Evolutionary conservation across 2,888 invertebrate genomes (phyloP).

Genomic region (Hyposoter dolosus): DNA sequence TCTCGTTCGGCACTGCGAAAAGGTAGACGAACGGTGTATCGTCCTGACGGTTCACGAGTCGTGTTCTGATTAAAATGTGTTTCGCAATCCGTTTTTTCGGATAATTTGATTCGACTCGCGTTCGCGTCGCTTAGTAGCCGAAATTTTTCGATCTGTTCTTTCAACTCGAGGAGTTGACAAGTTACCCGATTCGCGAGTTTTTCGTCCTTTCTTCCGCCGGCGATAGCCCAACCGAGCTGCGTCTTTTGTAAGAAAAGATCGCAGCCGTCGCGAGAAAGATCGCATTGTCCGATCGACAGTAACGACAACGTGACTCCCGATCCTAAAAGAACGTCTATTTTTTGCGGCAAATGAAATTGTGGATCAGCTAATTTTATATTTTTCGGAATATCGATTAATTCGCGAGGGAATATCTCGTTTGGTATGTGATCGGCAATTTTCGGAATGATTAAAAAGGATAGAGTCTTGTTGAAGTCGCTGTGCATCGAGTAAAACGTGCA

Average conservation of each 20-base stretch:
- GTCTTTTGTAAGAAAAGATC: constrained; percentile 24
- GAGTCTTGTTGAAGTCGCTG: not conserved
- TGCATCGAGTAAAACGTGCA: constrained; percentile 14
- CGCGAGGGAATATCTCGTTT: constrained; percentile 60
- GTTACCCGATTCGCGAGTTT: not conserved
- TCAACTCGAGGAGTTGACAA: not conserved
- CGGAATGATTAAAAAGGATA: constrained; percentile 54
- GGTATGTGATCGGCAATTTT: constrained; percentile 62
- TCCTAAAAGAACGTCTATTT: constrained; percentile 66
- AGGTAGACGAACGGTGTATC: not conserved
- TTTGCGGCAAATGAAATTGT: constrained; percentile 65
- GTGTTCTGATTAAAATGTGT: not conserved
- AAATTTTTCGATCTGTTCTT: not conserved
- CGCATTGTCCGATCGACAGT: constrained; percentile 57
- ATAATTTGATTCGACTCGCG: not conserved
- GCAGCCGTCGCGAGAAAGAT: constrained; percentile 44
- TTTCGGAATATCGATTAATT: constrained; percentile 58
- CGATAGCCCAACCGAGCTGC: constrained; percentile 64
- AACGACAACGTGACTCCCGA: constrained; percentile 64
- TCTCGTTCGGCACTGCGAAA: not conserved
- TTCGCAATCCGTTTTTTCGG: not conserved
- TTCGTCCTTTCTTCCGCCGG: not conserved
- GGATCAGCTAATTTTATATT: constrained; percentile 70
- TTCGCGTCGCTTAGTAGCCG: not conserved
- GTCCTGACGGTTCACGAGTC: not conserved